Conservation (phyloP, 2,113 vertebrate species). For the Corvus moneduloides region DNA sequence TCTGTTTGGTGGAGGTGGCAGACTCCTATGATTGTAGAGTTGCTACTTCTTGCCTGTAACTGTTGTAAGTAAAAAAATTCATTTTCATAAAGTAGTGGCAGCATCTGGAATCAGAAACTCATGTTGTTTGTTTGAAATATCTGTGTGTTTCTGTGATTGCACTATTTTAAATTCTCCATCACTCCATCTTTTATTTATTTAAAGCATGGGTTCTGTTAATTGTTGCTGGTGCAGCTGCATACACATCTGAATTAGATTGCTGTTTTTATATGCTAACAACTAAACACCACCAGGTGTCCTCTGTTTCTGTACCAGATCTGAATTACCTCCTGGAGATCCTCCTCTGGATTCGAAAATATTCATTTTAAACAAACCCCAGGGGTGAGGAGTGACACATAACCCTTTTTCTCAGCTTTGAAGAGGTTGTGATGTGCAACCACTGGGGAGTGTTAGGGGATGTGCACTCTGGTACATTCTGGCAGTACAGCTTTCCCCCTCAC, state of each 20-base stretch:
- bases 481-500: accelerated
- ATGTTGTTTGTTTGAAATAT: not conserved
- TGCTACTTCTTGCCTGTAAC: not conserved
- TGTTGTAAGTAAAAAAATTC: not conserved
- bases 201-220: not conserved
- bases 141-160: not conserved
- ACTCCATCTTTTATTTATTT: not conserved
- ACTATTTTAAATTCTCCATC: not conserved
- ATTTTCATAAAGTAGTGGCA: not conserved
- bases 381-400: accelerated
- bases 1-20: not conserved
- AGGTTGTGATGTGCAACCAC: not conserved
- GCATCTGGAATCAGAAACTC: not conserved
- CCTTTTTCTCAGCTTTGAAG: not conserved
- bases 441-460: not conserved
- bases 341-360: not conserved
- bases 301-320: not conserved
- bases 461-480: not conserved
- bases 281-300: constrained; percentile 7
- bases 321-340: not conserved
- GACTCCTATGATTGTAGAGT: not conserved
- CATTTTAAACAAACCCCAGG: not conserved
- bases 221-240: not conserved
- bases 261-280: not conserved
- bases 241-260: not conserved